Percentiles rank a stretch among this genome's conserved stretches.
These are phyloP conservation scores for Umimayanthus kanabou DNA, from an alignment of 92 coral and sea anemone species.

Conservation along the genomic window DNA sequence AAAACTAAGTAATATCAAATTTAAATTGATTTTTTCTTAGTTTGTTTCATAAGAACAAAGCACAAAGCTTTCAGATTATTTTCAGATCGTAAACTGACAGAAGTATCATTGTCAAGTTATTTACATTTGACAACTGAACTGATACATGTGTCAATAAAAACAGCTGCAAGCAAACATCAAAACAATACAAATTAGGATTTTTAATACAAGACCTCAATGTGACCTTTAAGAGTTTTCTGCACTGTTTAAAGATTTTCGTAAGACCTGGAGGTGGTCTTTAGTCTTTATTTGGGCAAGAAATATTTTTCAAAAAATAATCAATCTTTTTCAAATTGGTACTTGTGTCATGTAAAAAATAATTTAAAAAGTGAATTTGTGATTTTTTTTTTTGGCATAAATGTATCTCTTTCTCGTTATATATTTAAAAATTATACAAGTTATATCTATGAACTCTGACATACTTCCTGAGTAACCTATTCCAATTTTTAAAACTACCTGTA, in stretches of 20 bases:
- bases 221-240: background rate
- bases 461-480: background rate
- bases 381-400: background rate
- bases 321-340: background rate
- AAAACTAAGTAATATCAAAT: background rate
- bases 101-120: slow-evolving; percentile 14
- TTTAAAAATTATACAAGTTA: background rate
- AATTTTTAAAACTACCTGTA: background rate
- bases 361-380: background rate
- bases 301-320: background rate
- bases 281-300: background rate
- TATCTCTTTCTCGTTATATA: background rate
- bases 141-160: background rate
- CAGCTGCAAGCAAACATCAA: background rate
- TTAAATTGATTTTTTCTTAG: background rate
- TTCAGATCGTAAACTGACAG: background rate
- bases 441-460: background rate
- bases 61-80: background rate
- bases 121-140: slow-evolving; percentile 1
- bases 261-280: background rate
- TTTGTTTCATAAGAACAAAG: background rate
- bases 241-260: background rate
- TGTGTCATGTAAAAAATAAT: background rate
- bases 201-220: background rate
- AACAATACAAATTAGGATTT: background rate